Base-by-base conservation (phyloP, 1,140 invertebrate genomes). In the Rhagoletis zephyria region DNA sequence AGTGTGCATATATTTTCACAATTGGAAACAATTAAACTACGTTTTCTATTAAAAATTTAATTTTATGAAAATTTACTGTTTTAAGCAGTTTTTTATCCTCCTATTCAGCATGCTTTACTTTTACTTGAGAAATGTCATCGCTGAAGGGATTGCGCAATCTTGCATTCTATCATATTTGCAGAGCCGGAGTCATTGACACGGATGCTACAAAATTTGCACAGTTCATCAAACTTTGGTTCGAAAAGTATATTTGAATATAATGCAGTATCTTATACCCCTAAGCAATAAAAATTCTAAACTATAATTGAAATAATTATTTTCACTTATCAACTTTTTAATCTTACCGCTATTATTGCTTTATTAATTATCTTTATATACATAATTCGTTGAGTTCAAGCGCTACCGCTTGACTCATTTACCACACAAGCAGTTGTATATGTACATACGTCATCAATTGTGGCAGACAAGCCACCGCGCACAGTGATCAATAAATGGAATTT, bases 221-320 rank as follows among this genome's bases (percentile, higher is more conserved):
- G 45, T 48, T 48, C 42, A 45, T 48, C 42, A 74, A 16, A 16
- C 45, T 74, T 48, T 45, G 42, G 9, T 48, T 0, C 12, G 40
- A 70, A 48, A 70, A 4, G 10, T 45, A 42, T 70, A 45, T 48
- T 12, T 74, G 45, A 14, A 42, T 14, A 4, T 14, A 14, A 40
- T 2, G 40, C 40, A 1, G 14, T 40, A 67, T 67, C 12, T 19
- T 12, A 74, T 12, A 74, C 7, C 40, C 40, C 16, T 45, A 12
- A 74, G 67, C 42, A 74, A 74, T 74, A 74, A 74, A 74, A 74
- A 48, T 74, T 48, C 67, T n/a, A 45, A 48, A 74, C 16, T 74
- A 16, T 74, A 74, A 45, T 74, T 74, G 14, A 45, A 14, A 30
- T 6, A 48, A 74, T 48, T 4, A 12, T 74, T 74, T 42, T 74